Percentiles rank a stretch among this genome's conserved stretches.
Conservation (phyloP, 1,140 invertebrate genomes). For the Proctacanthus coquilletti region DNA sequence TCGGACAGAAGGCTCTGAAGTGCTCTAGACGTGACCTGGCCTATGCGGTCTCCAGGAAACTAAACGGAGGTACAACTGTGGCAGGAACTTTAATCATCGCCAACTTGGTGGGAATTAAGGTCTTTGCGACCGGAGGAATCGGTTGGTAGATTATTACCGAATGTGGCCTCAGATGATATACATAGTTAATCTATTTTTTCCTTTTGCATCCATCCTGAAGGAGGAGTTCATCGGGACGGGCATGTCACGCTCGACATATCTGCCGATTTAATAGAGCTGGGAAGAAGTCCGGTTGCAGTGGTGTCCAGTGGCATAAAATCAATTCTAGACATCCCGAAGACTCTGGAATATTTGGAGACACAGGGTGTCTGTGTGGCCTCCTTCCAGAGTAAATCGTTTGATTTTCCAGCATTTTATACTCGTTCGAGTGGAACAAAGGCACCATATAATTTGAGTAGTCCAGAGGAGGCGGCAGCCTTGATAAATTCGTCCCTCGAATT, state of each 20-base stretch:
- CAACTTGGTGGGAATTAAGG: slow-evolving; percentile 60
- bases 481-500: slow-evolving; percentile 43
- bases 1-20: slow-evolving; percentile 40
- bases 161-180: not conserved
- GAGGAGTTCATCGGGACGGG: slow-evolving; percentile 85
- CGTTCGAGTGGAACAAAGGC: slow-evolving; percentile 47
- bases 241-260: slow-evolving; percentile 82
- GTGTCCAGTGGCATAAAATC: slow-evolving; percentile 94
- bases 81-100: slow-evolving; percentile 83
- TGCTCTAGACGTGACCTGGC: slow-evolving; percentile 78
- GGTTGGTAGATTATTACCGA: slow-evolving; percentile 24
- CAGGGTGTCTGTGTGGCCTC: slow-evolving; percentile 82
- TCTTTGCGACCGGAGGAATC: slow-evolving; percentile 84
- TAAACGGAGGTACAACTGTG: slow-evolving; percentile 90
- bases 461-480: slow-evolving; percentile 54
- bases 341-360: slow-evolving; percentile 93
- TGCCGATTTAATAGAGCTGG: slow-evolving; percentile 84
- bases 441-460: slow-evolving; percentile 46
- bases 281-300: slow-evolving; percentile 71
- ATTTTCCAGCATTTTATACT: slow-evolving; percentile 86
- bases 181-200: not conserved
- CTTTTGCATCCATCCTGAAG: slow-evolving; percentile 42
- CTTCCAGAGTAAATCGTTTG: slow-evolving; percentile 31
- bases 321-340: slow-evolving; percentile 88
- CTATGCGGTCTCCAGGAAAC: slow-evolving; percentile 47